Conservation (phyloP, 30 jellyfish, hydroid and myxozoan species). For the Pelagia noctiluca region DNA sequence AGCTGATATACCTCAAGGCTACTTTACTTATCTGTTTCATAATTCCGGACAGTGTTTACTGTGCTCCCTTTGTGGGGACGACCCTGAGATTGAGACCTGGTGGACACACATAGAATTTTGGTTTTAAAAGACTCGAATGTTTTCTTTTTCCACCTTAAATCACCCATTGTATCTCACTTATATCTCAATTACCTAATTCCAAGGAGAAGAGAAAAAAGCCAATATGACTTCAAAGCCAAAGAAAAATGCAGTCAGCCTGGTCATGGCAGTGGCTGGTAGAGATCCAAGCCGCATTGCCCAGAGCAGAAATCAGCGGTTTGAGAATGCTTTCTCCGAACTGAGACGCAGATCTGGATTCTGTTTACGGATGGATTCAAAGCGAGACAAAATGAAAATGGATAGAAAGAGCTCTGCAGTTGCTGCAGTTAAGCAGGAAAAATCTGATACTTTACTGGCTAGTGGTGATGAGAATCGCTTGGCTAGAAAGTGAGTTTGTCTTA, state of each 20-base stretch:
- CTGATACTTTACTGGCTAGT: background rate
- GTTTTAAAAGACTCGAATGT: too few relatives aligned
- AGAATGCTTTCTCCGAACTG: background rate
- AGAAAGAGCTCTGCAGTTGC: background rate
- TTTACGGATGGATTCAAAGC: background rate
- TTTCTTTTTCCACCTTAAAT: background rate
- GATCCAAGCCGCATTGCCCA: background rate
- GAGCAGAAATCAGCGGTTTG: background rate
- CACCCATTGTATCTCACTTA: background rate
- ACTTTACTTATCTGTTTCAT: too few relatives aligned
- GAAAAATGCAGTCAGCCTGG: too few relatives aligned
- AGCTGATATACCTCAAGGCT: too few relatives aligned
- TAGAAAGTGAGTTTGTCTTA: background rate
- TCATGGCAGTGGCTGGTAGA: background rate
- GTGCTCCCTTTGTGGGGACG: too few relatives aligned
- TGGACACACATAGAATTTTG: too few relatives aligned
- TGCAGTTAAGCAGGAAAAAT: background rate
- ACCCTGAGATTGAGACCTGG: too few relatives aligned
- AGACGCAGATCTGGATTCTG: background rate
- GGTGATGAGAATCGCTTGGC: background rate
- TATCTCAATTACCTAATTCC: background rate
- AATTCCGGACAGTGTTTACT: too few relatives aligned
- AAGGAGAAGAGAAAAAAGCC: background rate
- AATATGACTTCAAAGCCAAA: background rate
- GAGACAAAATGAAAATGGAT: background rate